Percentiles rank a stretch among this genome's conserved stretches.
phyloP scores from a whole-genome alignment of 2,888 invertebrate genomes.

The Drosophila meridiana region DNA sequence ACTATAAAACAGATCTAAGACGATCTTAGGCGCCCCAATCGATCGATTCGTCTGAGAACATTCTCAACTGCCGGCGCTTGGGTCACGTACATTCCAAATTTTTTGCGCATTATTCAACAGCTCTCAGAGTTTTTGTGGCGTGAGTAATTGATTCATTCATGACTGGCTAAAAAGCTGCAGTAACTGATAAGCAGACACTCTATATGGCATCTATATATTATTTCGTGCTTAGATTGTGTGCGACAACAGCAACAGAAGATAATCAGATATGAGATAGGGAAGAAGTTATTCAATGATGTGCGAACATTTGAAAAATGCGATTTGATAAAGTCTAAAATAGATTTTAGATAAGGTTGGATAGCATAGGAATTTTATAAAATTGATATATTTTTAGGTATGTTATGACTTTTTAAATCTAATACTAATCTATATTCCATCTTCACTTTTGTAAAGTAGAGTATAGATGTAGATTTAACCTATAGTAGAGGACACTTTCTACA shows the following conservation, averaged over 20 bases:
- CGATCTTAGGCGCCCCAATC: conserved; percentile 37
- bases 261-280: conserved; percentile 6
- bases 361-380: neutral
- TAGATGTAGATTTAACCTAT: too few relatives aligned
- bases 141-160: conserved; percentile 68
- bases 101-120: conserved; percentile 49
- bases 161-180: conserved; percentile 19
- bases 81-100: conserved; percentile 58
- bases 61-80: conserved; percentile 18
- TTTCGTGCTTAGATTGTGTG: conserved; percentile 12
- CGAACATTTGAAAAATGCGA: conserved; percentile 8
- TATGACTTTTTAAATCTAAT: too few relatives aligned
- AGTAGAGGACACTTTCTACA: too few relatives aligned
- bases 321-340: neutral
- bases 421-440: too few relatives aligned
- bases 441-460: too few relatives aligned
- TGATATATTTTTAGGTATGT: neutral
- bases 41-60: conserved; percentile 49
- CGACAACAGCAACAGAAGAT: neutral
- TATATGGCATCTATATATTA: neutral
- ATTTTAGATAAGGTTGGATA: neutral
- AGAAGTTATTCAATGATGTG: neutral
- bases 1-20: conserved; percentile 51
- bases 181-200: conserved; percentile 47
- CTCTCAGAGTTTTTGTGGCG: conserved; percentile 21